phyloP scores from a whole-genome alignment of 92 coral and sea anemone species.

The Phenganax stokvisi region DNA sequence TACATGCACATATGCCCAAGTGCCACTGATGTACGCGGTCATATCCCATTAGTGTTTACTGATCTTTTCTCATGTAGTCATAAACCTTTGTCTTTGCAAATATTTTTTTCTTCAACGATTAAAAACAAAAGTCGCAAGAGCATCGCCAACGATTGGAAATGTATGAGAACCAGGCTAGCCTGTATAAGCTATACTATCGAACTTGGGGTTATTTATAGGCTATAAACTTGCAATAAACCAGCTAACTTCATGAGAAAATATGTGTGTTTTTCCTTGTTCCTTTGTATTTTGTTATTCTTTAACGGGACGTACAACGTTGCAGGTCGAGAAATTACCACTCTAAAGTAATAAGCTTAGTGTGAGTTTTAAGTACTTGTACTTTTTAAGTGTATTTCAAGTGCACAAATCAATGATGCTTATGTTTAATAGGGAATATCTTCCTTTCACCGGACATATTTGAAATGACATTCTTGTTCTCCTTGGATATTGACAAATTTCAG shows the following conservation, averaged over 20 bases:
- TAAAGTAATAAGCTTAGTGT: neutral
- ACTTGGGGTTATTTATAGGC: neutral
- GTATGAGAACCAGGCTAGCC: too few relatives aligned
- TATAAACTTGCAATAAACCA: neutral
- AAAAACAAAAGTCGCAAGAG: too few relatives aligned
- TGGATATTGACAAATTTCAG: constrained; percentile 31
- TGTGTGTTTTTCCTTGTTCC: neutral
- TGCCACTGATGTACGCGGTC: too few relatives aligned
- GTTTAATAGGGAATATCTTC: neutral
- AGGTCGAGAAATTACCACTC: neutral
- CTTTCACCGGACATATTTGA: neutral
- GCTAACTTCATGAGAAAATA: neutral
- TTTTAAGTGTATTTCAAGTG: neutral
- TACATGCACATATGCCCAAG: too few relatives aligned
- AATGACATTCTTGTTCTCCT: constrained; percentile 13
- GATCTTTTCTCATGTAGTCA: too few relatives aligned
- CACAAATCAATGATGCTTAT: neutral
- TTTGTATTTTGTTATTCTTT: neutral
- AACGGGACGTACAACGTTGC: neutral
- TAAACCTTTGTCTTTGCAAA: too few relatives aligned
- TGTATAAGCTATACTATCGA: too few relatives aligned
- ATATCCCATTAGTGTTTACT: too few relatives aligned
- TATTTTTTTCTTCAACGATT: too few relatives aligned
- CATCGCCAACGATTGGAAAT: too few relatives aligned
- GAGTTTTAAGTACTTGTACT: too few relatives aligned